Evolutionary conservation across 1,140 invertebrate genomes (phyloP).

Genomic region (Rhizoglyphus robini): DNA sequence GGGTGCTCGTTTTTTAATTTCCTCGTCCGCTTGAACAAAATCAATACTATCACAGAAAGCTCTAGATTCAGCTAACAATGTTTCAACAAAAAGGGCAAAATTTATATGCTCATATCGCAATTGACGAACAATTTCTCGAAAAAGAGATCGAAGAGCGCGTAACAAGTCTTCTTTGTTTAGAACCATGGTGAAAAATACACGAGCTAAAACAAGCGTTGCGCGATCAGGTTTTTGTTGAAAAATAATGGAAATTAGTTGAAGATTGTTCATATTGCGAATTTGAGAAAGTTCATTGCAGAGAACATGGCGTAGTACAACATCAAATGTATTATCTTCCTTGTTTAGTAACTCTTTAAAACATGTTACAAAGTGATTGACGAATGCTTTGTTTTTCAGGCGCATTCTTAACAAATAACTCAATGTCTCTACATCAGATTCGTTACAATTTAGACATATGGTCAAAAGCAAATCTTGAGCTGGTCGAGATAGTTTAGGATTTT

Average conservation of each 20-base stretch:
- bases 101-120: conserved; percentile 58
- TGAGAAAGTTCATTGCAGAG: conserved; percentile 84
- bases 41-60: conserved; percentile 29
- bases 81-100: conserved; percentile 51
- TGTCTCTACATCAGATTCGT: conserved; percentile 70
- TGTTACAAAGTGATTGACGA: conserved; percentile 71
- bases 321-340: conserved; percentile 63
- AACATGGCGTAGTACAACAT: conserved; percentile 73
- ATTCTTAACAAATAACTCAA: conserved; percentile 78
- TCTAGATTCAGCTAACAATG: conserved; percentile 48
- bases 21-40: conserved; percentile 31
- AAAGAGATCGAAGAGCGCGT: conserved; percentile 59
- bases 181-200: conserved; percentile 58
- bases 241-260: conserved; percentile 67
- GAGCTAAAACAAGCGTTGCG: conserved; percentile 38
- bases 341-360: conserved; percentile 65
- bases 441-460: conserved; percentile 78
- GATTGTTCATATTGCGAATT: conserved; percentile 83
- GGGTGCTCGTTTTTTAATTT: conserved; percentile 56
- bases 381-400: conserved; percentile 77
- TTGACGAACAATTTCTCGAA: conserved; percentile 74
- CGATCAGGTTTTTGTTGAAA: conserved; percentile 50
- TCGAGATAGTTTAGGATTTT: conserved; percentile 82
- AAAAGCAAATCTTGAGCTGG: conserved; percentile 84
- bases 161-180: conserved; percentile 79